Evolutionary conservation across 2,797 vertebrate species (phyloP).

Genomic region (Antennarius maculatus): DNA sequence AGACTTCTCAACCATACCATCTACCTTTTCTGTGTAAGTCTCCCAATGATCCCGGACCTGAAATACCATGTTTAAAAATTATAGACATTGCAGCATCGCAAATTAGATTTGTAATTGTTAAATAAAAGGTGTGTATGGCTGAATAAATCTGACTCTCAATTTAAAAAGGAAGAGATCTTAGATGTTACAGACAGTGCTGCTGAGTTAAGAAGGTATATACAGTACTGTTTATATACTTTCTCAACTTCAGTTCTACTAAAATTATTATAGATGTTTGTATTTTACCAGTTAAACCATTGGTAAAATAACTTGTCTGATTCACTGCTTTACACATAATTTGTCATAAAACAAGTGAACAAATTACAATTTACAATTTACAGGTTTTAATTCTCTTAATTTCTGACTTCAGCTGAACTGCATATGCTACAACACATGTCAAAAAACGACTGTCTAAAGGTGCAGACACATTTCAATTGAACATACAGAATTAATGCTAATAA

Average conservation of each 20-base stretch:
- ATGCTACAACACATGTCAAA: neutral
- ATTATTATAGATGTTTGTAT: neutral
- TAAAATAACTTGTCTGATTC: neutral
- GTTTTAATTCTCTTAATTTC: neutral
- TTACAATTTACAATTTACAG: neutral
- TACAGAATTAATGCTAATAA: conserved; percentile 1
- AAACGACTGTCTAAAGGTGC: neutral
- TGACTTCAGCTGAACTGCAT: neutral
- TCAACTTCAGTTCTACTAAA: neutral
- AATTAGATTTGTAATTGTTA: neutral
- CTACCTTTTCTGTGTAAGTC: conserved; percentile 81
- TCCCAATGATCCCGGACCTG: conserved; percentile 89
- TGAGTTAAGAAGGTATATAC: too few species aligned
- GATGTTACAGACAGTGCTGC: neutral
- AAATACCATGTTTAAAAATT: conserved; percentile 32
- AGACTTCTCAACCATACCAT: conserved; percentile 85
- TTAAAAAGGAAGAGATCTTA: neutral
- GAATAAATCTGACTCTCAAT: neutral
- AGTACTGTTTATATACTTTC: too few species aligned
- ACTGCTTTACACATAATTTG: neutral
- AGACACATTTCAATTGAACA: neutral
- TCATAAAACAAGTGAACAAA: neutral
- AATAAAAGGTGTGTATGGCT: neutral
- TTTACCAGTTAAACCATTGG: neutral
- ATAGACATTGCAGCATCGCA: neutral